Evolutionary conservation across 2,113 vertebrate species (phyloP).

Genomic region (Rhineura floridana): DNA sequence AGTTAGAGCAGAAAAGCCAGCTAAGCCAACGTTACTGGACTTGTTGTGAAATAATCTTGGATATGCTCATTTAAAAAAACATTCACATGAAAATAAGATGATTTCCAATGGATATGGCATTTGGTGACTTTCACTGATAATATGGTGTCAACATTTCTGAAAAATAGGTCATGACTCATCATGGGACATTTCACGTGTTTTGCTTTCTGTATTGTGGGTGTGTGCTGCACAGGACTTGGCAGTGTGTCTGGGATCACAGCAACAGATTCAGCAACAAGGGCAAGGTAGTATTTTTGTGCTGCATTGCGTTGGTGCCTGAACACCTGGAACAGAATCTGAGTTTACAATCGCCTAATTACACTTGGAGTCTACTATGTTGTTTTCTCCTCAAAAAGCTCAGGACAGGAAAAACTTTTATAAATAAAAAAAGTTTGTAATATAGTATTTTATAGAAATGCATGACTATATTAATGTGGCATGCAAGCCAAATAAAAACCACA

Average conservation of each 20-base stretch:
- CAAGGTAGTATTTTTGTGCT: background rate
- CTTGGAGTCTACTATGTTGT: background rate
- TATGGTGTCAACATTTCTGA: background rate
- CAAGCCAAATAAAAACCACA: background rate
- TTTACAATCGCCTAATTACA: background rate
- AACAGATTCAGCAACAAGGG: background rate
- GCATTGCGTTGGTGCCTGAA: background rate
- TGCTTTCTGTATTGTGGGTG: background rate
- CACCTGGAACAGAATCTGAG: too few relatives aligned
- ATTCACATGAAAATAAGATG: background rate
- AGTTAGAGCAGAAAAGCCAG: background rate
- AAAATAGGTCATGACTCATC: background rate
- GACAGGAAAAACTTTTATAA: background rate
- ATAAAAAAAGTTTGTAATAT: background rate
- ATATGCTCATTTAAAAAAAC: background rate
- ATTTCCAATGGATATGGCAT: background rate
- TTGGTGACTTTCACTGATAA: background rate
- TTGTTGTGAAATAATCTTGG: background rate
- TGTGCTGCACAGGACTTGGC: background rate
- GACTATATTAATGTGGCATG: background rate
- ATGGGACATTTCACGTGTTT: background rate
- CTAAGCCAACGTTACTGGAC: background rate
- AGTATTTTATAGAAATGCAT: background rate
- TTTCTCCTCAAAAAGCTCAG: background rate
- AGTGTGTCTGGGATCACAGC: background rate